phyloP scores from a whole-genome alignment of 2,888 invertebrate species.

The Carcina quercana region DNA sequence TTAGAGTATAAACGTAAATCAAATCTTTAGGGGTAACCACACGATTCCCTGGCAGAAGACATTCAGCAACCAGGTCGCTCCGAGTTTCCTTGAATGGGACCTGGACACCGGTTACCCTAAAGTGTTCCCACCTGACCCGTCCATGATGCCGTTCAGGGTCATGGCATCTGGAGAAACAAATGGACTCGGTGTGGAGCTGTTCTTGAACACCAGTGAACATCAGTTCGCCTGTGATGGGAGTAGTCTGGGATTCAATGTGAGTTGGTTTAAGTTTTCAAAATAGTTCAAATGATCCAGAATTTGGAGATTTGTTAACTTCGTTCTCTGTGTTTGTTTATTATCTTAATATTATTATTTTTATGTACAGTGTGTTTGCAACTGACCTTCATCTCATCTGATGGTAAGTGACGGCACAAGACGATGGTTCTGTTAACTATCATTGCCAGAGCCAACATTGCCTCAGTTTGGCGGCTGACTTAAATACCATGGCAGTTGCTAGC shows the following conservation, averaged over 20 bases:
- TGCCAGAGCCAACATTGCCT: too few relatives aligned
- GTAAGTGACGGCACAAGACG: too few relatives aligned
- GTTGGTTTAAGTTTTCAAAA: constrained; percentile 15
- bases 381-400: too few relatives aligned
- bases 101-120: constrained; percentile 55
- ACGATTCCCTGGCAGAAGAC: constrained; percentile 49
- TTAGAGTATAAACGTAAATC: too few relatives aligned
- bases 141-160: constrained; percentile 43
- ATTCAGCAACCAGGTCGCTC: constrained; percentile 29
- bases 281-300: too few relatives aligned
- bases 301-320: too few relatives aligned
- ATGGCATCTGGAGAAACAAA: constrained; percentile 58
- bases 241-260: constrained; percentile 59
- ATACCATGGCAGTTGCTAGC: too few relatives aligned
- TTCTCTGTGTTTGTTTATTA: too few relatives aligned
- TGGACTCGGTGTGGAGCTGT: constrained; percentile 57
- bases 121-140: constrained; percentile 43
- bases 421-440: too few relatives aligned
- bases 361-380: too few relatives aligned
- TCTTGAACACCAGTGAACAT: constrained; percentile 54
- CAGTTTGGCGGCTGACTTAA: too few relatives aligned
- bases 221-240: constrained; percentile 60
- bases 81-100: constrained; percentile 40
- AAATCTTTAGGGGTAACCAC: constrained; percentile 57
- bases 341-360: too few relatives aligned